phyloP scores from a whole-genome alignment of 1,140 invertebrate species.

The Parasteatoda tepidariorum region DNA sequence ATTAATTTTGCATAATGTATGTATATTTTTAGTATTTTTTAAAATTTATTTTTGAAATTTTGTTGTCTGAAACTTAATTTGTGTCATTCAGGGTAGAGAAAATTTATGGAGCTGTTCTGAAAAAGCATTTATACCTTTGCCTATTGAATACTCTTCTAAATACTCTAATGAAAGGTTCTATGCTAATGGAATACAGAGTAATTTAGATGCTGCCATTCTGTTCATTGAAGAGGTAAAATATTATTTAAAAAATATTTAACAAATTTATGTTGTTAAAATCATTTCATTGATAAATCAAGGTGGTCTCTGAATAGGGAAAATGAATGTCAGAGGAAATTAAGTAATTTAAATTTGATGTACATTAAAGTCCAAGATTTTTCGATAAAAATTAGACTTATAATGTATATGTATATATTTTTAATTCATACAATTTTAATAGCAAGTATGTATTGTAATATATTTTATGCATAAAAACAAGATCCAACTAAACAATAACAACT shows the following conservation, averaged over 20 bases:
- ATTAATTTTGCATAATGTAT: slow-evolving; percentile 70
- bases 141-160: slow-evolving; percentile 7
- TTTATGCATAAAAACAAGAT: too few relatives aligned
- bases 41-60: background rate
- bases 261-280: background rate
- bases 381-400: too few relatives aligned
- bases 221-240: slow-evolving; percentile 19
- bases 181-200: slow-evolving; percentile 14
- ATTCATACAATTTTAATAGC: too few relatives aligned
- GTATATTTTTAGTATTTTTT: slow-evolving; percentile 36
- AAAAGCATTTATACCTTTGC: slow-evolving; percentile 67
- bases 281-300: too few relatives aligned
- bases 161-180: slow-evolving; percentile 8
- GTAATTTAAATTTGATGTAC: background rate
- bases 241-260: too few relatives aligned
- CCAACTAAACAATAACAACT: too few relatives aligned
- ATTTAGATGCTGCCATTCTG: slow-evolving; percentile 13
- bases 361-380: too few relatives aligned
- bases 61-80: background rate
- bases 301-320: too few relatives aligned
- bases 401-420: too few relatives aligned
- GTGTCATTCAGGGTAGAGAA: slow-evolving; percentile 65
- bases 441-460: too few relatives aligned
- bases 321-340: background rate
- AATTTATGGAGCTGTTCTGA: slow-evolving; percentile 69